These are phyloP conservation scores for Cheilosia grossa DNA, from an alignment of 2,888 invertebrate species.

Conservation along the genomic window DNA sequence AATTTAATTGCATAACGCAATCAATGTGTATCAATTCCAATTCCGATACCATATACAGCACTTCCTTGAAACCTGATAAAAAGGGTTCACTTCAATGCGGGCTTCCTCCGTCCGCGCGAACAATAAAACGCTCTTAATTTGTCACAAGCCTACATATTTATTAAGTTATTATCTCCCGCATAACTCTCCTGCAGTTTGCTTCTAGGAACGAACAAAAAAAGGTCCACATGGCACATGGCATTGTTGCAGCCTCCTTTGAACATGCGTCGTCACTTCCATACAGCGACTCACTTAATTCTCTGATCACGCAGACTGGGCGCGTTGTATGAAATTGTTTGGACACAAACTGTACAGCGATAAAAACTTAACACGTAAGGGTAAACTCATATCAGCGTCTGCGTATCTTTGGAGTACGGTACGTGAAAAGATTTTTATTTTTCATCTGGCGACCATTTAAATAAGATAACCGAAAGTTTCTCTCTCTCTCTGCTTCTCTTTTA, in stretches of 20 bases:
- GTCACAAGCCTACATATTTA: conserved; percentile 62
- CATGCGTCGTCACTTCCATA: conserved; percentile 51
- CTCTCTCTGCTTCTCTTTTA: neutral
- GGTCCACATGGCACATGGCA: conserved; percentile 64
- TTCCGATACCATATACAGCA: conserved; percentile 1
- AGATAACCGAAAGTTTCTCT: conserved; percentile 14
- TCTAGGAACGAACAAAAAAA: conserved; percentile 21
- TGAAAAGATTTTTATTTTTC: conserved; percentile 71
- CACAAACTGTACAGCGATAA: conserved; percentile 49
- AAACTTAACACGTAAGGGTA: conserved; percentile 67
- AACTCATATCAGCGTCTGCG: conserved; percentile 60
- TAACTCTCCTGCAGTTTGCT: conserved; percentile 47
- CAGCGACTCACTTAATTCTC: conserved; percentile 57
- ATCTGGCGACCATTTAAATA: conserved; percentile 55
- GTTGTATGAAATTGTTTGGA: conserved; percentile 58
- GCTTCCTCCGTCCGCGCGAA: conserved; percentile 27
- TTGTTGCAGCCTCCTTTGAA: conserved; percentile 70
- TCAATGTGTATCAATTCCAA: conserved; percentile 29
- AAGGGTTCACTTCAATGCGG: conserved; percentile 67
- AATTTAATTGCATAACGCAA: conserved; percentile 36
- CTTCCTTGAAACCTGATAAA: conserved; percentile 70
- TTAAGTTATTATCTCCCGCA: conserved; percentile 75
- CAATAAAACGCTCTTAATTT: conserved; percentile 74
- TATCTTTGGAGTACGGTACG: conserved; percentile 61
- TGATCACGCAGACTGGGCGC: conserved; percentile 75